Evolutionary conservation across 2,113 vertebrate species (phyloP).

Genomic region (Callochromis pleurospilus): DNA sequence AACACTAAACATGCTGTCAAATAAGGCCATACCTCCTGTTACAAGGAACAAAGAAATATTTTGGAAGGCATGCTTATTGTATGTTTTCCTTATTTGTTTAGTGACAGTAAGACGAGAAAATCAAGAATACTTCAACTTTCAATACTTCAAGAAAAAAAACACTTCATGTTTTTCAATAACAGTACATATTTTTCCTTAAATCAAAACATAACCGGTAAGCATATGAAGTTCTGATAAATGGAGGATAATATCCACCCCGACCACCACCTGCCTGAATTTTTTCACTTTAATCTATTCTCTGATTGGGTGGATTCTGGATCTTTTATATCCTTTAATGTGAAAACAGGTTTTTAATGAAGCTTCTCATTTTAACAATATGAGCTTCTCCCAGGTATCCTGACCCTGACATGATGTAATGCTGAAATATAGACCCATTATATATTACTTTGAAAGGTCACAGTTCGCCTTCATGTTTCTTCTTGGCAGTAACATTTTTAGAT

Average conservation of each 20-base stretch:
- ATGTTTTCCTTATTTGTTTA: not conserved
- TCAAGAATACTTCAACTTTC: not conserved
- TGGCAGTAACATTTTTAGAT: slow-evolving; percentile 24
- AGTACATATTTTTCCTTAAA: not conserved
- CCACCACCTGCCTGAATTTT: not conserved
- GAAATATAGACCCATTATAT: not conserved
- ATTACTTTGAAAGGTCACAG: slow-evolving; percentile 16
- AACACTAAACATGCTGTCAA: not conserved
- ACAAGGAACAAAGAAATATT: not conserved
- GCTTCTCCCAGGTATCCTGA: not conserved
- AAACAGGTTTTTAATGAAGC: not conserved
- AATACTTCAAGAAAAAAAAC: not conserved
- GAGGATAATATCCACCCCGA: not conserved
- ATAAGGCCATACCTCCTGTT: not conserved
- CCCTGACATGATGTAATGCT: not conserved
- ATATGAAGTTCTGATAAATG: not conserved
- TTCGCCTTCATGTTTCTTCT: not conserved
- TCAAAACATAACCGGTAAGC: not conserved
- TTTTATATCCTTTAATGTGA: not conserved
- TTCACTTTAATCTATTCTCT: not conserved
- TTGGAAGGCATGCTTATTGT: not conserved
- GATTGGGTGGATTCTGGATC: not conserved
- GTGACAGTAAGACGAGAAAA: not conserved
- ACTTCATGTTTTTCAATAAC: not conserved
- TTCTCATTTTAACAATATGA: not conserved